A percentile compares a stretch with the other conserved stretches of the same genome.
Conservation (phyloP, 2,113 vertebrate genomes). For the Ammospiza caudacuta region DNA sequence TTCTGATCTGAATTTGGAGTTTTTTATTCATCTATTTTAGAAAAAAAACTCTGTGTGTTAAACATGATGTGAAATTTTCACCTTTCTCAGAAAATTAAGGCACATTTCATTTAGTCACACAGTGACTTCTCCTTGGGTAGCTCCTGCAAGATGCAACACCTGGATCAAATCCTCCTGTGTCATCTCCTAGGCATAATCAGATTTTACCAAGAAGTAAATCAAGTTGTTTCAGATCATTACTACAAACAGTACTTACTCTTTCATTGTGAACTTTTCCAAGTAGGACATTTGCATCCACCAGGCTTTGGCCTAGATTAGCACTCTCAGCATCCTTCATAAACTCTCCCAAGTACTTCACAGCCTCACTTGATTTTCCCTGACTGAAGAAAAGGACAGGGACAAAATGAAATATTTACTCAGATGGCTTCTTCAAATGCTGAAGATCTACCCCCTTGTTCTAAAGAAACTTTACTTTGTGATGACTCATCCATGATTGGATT, state of each 20-base stretch:
- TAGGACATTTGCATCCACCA: slow-evolving; percentile 71
- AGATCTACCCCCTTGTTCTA: not conserved
- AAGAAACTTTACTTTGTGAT: not conserved
- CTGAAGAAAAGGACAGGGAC: slow-evolving; percentile 60
- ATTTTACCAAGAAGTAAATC: not conserved
- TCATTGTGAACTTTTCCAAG: slow-evolving; percentile 78
- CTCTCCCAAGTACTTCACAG: slow-evolving; percentile 64
- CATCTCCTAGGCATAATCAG: not conserved
- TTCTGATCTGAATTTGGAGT: not conserved
- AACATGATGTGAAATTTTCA: not conserved
- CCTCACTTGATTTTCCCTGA: slow-evolving; percentile 68
- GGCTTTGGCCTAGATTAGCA: slow-evolving; percentile 50
- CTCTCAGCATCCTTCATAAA: slow-evolving; percentile 70
- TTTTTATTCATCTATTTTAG: not conserved
- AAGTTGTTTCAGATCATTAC: not conserved
- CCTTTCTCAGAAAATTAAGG: not conserved
- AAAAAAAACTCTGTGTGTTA: not conserved
- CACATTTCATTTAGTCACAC: not conserved
- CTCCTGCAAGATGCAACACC: not conserved
- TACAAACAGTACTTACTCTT: slow-evolving; percentile 68
- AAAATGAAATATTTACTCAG: not conserved
- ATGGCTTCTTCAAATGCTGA: not conserved
- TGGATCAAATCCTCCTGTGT: not conserved
- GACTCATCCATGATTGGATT: not conserved
- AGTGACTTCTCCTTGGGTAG: not conserved